Percentiles rank a stretch among this genome's conserved stretches.
phyloP scores from a whole-genome alignment of 1,140 invertebrate genomes.

The Drosophila persimilis region DNA sequence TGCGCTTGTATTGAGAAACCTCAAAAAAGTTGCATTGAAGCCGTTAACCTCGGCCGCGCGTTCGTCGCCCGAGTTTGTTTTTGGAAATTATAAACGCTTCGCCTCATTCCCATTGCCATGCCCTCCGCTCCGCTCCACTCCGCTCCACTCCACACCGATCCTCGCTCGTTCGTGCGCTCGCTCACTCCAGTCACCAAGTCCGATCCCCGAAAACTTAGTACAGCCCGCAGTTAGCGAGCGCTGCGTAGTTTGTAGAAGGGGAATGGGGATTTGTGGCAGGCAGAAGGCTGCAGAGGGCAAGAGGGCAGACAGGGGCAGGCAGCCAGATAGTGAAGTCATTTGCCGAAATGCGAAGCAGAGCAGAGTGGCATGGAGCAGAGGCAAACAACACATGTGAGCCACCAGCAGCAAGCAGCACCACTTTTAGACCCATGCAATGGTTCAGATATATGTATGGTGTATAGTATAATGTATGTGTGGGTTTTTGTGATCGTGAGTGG shows the following conservation, averaged over 20 bases:
- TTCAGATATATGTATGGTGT: background rate
- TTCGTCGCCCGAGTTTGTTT: conserved; percentile 80
- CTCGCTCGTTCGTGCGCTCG: no score
- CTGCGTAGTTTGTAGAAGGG: conserved; percentile 5
- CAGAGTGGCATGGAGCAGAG: conserved; percentile 7
- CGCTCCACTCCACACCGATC: background rate
- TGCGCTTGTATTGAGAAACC: conserved; percentile 53
- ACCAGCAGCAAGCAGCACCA: conserved; percentile 12
- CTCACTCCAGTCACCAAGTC: no score
- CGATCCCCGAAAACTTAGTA: conserved; percentile 22
- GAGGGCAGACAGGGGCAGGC: background rate
- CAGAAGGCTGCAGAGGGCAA: background rate
- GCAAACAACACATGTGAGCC: conserved; percentile 57
- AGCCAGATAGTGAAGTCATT: conserved; percentile 77
- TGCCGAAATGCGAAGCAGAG: conserved; percentile 56
- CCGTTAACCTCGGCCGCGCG: conserved; percentile 81
- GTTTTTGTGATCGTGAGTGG: conserved; percentile 34
- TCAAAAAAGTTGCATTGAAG: conserved; percentile 82
- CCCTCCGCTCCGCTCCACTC: background rate
- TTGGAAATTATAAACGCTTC: conserved; percentile 68
- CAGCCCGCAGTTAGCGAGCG: conserved; percentile 2
- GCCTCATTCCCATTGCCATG: background rate
- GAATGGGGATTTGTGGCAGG: background rate
- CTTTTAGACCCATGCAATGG: conserved; percentile 48
- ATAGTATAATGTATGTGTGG: background rate